A percentile compares a stretch with the other conserved stretches of the same genome.
Evolutionary conservation across 2,113 vertebrate genomes (phyloP).

Genomic region (Paralichthys olivaceus): DNA sequence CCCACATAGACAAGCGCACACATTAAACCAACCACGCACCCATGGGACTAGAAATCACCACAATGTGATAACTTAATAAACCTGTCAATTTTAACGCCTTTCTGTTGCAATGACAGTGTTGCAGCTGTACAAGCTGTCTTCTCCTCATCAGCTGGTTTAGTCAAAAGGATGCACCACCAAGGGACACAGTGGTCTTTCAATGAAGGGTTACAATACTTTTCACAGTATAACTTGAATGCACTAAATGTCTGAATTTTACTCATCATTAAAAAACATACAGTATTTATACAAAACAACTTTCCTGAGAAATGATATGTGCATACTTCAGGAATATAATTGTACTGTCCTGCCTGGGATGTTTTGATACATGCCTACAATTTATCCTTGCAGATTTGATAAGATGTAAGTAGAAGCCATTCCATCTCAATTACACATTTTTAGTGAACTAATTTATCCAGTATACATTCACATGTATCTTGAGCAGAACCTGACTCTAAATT

Average conservation of each 20-base stretch:
- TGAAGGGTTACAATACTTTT: background rate
- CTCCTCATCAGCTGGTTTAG: background rate
- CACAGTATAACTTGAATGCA: background rate
- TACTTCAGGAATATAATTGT: background rate
- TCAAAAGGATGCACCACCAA: constrained; percentile 1
- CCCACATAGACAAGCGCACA: background rate
- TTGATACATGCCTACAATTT: background rate
- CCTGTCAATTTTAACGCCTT: constrained; percentile 37
- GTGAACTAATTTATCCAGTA: background rate
- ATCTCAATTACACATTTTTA: background rate
- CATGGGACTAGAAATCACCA: constrained; percentile 28
- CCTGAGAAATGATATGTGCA: background rate
- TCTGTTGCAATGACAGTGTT: constrained; percentile 19
- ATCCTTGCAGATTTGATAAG: background rate
- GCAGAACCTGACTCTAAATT: background rate
- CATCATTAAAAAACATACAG: background rate
- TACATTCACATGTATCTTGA: background rate
- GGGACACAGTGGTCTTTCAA: background rate
- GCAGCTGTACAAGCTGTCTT: constrained; percentile 35
- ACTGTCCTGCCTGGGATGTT: background rate
- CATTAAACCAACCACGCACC: constrained; percentile 27
- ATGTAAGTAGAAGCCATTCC: background rate
- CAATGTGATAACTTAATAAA: constrained; percentile 51
- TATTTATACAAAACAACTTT: background rate
- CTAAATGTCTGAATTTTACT: background rate